Conservation (phyloP, 2,888 invertebrate species). For the Pollenia labialis region DNA sequence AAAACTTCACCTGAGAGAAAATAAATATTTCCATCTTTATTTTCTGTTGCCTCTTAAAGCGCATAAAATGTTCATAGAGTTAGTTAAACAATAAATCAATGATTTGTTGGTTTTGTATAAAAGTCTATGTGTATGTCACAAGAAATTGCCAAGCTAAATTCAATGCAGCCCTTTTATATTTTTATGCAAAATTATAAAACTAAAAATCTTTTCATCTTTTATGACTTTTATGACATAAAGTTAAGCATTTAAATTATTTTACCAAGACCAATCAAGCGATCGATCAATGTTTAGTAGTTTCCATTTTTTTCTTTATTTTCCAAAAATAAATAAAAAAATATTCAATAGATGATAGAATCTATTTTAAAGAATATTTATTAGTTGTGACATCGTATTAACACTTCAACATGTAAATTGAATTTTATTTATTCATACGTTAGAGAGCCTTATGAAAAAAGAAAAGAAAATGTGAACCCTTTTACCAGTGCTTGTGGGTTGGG, state of each 20-base stretch:
- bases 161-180: background rate
- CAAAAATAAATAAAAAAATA: background rate
- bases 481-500: background rate
- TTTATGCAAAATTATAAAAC: constrained; percentile 12
- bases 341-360: background rate
- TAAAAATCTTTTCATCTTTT: constrained; percentile 34
- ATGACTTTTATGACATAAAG: constrained; percentile 10
- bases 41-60: background rate
- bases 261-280: constrained; percentile 30
- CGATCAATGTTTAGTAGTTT: constrained; percentile 52
- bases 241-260: constrained; percentile 20
- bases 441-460: background rate
- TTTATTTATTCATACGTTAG: constrained; percentile 46
- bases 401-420: constrained; percentile 54
- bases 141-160: constrained; percentile 24
- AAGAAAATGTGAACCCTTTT: constrained; percentile 34
- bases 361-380: constrained; percentile 30
- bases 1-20: no score
- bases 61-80: constrained; percentile 22
- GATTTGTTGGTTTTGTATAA: constrained; percentile 34
- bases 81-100: constrained; percentile 16
- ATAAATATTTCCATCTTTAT: no score
- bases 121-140: background rate
- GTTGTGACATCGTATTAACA: constrained; percentile 55
- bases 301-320: background rate